phyloP scores from a whole-genome alignment of 2,797 vertebrate species.

The Acanthurus tractus region DNA sequence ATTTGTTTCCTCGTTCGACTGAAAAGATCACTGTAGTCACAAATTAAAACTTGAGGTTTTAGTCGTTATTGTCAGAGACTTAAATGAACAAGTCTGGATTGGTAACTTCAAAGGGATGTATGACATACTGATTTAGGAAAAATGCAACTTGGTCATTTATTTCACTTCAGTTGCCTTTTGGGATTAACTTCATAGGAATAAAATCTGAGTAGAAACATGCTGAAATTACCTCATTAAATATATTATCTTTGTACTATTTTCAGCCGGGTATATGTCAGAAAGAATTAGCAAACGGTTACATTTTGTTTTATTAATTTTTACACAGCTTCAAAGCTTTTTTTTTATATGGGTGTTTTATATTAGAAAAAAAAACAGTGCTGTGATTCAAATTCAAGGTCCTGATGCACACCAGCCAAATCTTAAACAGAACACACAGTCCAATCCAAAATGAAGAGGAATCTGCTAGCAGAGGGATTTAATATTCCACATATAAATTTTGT shows the following conservation, averaged over 20 bases:
- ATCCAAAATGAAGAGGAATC: constrained; percentile 23
- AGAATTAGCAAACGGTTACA: no score
- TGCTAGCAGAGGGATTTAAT: constrained; percentile 7
- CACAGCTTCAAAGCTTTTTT: no score
- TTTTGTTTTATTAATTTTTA: background rate
- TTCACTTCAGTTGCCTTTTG: background rate
- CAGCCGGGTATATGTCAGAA: no score
- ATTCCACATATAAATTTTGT: constrained; percentile 27
- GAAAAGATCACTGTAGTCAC: background rate
- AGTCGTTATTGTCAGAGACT: background rate
- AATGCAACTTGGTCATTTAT: no score
- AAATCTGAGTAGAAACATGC: background rate
- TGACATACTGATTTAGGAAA: background rate
- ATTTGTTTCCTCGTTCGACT: background rate
- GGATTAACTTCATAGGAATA: background rate
- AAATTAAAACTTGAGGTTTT: background rate
- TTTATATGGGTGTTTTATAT: no score
- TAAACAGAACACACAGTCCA: background rate
- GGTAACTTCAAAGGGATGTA: background rate
- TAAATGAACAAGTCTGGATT: background rate
- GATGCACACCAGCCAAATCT: background rate
- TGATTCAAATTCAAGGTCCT: background rate
- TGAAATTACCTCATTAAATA: background rate
- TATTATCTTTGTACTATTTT: no score
- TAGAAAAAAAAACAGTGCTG: no score